Conservation (phyloP, 2,113 vertebrate species). For the Eidolon helvum region DNA sequence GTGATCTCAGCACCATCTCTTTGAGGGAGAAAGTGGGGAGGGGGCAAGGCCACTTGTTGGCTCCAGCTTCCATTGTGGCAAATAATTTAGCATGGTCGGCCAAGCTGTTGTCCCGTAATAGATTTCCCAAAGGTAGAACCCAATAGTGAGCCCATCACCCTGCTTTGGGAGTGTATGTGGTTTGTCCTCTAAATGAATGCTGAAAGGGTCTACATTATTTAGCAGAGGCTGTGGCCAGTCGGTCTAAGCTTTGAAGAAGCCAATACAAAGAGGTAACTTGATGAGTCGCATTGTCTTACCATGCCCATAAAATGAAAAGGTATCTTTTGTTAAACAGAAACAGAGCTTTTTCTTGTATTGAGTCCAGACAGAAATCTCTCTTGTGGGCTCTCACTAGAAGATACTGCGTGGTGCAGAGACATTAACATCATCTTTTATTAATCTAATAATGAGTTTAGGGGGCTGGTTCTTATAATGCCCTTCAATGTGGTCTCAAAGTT, state of each 20-base stretch:
- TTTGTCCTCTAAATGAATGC: background rate
- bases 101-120: background rate
- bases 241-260: background rate
- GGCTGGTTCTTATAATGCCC: background rate
- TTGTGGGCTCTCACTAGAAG: background rate
- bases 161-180: too few species aligned
- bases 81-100: background rate
- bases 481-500: background rate
- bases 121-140: background rate
- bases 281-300: background rate
- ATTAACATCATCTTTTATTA: background rate
- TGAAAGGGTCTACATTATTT: background rate
- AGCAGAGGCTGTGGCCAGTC: background rate
- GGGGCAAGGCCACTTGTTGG: fast-evolving
- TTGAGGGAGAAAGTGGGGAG: background rate
- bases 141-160: background rate
- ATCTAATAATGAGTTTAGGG: background rate
- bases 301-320: background rate
- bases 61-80: background rate
- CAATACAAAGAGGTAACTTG: background rate
- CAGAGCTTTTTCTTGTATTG: background rate
- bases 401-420: background rate
- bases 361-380: background rate
- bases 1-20: background rate
- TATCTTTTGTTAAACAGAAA: background rate